A percentile compares a stretch with the other conserved stretches of the same genome.
These are phyloP conservation scores for Ciconia boyciana DNA, from an alignment of 2,113 vertebrate species.

Conservation along the genomic window DNA sequence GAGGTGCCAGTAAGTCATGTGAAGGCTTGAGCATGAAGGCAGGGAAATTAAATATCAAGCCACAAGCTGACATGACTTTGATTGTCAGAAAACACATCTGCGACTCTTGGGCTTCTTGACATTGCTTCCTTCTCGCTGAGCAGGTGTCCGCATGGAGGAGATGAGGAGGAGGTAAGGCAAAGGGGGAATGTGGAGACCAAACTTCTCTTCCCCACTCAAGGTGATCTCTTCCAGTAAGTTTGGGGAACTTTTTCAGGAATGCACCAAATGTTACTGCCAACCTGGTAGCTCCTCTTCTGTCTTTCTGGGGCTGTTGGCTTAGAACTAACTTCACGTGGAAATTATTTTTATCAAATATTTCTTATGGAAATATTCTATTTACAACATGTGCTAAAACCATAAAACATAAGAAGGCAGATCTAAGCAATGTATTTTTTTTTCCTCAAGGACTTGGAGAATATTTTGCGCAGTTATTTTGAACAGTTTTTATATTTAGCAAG, in stretches of 20 bases:
- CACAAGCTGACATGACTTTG: background rate
- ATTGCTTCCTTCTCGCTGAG: background rate
- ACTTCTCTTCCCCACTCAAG: background rate
- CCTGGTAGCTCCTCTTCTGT: background rate
- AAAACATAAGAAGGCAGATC: background rate
- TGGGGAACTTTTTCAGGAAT: background rate
- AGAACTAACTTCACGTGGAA: background rate
- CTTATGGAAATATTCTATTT: slow-evolving; percentile 28
- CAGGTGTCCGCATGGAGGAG: background rate
- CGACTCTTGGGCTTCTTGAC: background rate
- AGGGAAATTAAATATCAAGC: background rate
- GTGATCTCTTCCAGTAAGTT: background rate
- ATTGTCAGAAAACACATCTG: background rate
- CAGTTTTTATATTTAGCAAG: slow-evolving; percentile 41
- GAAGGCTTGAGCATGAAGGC: background rate
- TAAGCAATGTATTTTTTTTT: background rate
- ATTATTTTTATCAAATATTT: slow-evolving; percentile 25
- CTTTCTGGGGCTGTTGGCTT: background rate
- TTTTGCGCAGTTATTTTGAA: slow-evolving; percentile 33
- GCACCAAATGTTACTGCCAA: background rate
- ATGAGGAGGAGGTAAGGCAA: background rate
- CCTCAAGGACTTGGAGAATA: background rate
- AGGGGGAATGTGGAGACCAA: background rate
- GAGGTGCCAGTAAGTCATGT: no score
- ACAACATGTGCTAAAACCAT: background rate